Evolutionary conservation across 2,113 vertebrate species (phyloP).

Genomic region (Pungitius pungitius): DNA sequence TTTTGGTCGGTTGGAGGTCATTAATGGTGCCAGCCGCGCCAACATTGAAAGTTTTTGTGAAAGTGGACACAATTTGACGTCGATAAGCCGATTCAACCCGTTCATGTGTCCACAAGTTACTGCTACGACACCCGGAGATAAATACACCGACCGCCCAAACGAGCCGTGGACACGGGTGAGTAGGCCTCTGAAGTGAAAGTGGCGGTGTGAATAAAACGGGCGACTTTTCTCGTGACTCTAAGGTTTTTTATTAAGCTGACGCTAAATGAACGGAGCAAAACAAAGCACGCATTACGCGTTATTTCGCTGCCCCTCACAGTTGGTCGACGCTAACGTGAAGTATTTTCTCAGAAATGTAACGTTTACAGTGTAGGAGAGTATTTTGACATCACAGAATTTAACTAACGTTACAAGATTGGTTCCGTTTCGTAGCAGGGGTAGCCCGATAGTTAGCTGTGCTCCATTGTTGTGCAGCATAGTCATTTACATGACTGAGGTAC

Average conservation of each 20-base stretch:
- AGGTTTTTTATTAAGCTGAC: not conserved
- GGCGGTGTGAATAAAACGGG: not conserved
- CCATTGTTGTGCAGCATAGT: not conserved
- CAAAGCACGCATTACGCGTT: not conserved
- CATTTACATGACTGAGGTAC: not conserved
- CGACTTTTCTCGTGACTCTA: not conserved
- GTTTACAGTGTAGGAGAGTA: not conserved
- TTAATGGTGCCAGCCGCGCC: slow-evolving; percentile 55
- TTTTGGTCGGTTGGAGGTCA: not conserved
- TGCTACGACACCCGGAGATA: too few relatives aligned
- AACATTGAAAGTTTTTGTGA: slow-evolving; percentile 60
- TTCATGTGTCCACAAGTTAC: not conserved
- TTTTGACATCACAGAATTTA: not conserved
- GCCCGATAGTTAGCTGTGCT: not conserved
- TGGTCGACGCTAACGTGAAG: not conserved
- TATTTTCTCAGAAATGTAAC: not conserved
- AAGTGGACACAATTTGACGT: slow-evolving; percentile 13
- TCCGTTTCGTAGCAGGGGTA: not conserved
- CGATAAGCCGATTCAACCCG: not conserved
- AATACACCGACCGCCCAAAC: not conserved
- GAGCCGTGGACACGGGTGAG: slow-evolving; percentile 7
- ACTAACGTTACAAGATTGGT: not conserved
- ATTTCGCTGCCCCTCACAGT: not conserved
- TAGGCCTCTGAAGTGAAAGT: not conserved
- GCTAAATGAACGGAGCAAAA: not conserved